Conservation (phyloP, 2,113 vertebrate species). For the Poecilia latipinna region DNA sequence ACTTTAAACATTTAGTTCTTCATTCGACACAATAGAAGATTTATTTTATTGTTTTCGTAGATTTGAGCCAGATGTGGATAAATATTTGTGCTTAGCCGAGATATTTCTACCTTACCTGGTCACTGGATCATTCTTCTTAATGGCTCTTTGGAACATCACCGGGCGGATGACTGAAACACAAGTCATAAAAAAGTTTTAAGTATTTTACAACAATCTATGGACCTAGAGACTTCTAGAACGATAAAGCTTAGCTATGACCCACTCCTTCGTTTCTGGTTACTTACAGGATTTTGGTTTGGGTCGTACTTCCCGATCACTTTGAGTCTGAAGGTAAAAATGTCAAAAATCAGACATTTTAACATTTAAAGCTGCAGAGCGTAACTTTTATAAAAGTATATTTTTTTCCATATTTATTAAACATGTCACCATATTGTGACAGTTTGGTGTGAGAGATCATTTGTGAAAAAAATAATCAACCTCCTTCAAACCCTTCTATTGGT, state of each 20-base stretch:
- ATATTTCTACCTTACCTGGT: slow-evolving; percentile 69
- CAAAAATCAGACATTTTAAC: neutral
- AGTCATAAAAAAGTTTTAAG: neutral
- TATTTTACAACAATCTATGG: neutral
- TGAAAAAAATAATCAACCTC: too few relatives aligned
- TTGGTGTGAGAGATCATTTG: too few relatives aligned
- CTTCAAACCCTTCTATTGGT: too few relatives aligned
- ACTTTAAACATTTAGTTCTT: neutral
- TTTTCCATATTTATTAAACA: too few relatives aligned
- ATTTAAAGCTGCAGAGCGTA: neutral
- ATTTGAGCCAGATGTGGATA: neutral
- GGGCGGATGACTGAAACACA: slow-evolving; percentile 80
- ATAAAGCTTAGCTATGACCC: too few relatives aligned
- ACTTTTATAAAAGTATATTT: too few relatives aligned
- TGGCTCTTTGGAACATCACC: slow-evolving; percentile 64
- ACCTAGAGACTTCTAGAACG: neutral
- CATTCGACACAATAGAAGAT: neutral
- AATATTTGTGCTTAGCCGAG: neutral
- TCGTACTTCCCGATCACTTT: slow-evolving; percentile 58
- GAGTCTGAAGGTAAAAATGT: slow-evolving; percentile 47
- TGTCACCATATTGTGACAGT: too few relatives aligned
- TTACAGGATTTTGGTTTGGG: slow-evolving; percentile 81
- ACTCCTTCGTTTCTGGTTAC: slow-evolving; percentile 2
- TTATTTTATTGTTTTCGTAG: neutral
- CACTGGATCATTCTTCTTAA: slow-evolving; percentile 83